A percentile compares a stretch with the other conserved stretches of the same genome.
Conservation (phyloP, 2,888 invertebrate genomes). For the Euplagia quadripunctaria region DNA sequence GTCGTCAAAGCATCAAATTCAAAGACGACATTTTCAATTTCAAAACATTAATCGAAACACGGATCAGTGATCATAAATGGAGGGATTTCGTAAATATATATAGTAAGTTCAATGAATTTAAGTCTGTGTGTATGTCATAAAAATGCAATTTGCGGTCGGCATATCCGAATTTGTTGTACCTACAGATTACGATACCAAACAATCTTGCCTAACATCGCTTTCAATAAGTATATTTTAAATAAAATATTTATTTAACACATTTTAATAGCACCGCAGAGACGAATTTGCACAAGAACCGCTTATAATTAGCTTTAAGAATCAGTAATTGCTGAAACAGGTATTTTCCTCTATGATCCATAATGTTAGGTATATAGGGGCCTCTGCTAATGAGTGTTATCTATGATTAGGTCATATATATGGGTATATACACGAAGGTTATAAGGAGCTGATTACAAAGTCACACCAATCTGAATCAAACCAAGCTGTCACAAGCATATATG, state of each 20-base stretch:
- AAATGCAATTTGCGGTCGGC: slow-evolving; percentile 47
- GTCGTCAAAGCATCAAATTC: not conserved
- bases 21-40: not conserved
- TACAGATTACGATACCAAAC: slow-evolving; percentile 22
- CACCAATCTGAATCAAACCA: not conserved
- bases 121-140: slow-evolving; percentile 30
- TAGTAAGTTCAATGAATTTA: slow-evolving; percentile 12
- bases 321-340: slow-evolving; percentile 37
- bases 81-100: slow-evolving; percentile 12
- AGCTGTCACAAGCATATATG: not conserved
- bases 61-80: slow-evolving; percentile 4
- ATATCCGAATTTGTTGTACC: slow-evolving; percentile 39
- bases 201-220: slow-evolving; percentile 43
- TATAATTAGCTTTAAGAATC: slow-evolving; percentile 44
- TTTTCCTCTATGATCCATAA: slow-evolving; percentile 16
- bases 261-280: slow-evolving; percentile 49
- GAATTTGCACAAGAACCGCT: slow-evolving; percentile 48
- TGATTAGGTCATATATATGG: slow-evolving; percentile 3
- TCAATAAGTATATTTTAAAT: slow-evolving; percentile 42
- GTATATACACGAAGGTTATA: not conserved
- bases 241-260: slow-evolving; percentile 57
- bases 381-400: slow-evolving; percentile 25
- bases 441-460: not conserved
- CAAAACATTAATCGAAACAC: slow-evolving; percentile 1
- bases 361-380: slow-evolving; percentile 17